Evolutionary conservation across 2,113 vertebrate genomes (phyloP).

Genomic region (Cryptomyrus ogoouensis): DNA sequence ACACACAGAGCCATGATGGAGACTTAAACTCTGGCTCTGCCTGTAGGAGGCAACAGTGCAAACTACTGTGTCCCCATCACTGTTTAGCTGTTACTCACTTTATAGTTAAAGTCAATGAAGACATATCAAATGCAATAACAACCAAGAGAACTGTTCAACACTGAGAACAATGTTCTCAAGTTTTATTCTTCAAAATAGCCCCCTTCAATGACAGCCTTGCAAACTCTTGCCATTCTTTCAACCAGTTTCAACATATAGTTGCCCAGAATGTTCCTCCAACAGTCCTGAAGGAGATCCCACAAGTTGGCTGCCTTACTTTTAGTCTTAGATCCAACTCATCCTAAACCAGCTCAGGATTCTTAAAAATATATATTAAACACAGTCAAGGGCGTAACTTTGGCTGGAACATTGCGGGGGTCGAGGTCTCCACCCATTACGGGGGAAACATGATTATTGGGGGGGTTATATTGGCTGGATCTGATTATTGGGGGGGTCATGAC

Average conservation of each 20-base stretch:
- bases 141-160: neutral
- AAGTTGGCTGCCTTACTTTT: neutral
- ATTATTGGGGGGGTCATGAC: no score
- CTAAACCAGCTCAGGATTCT: neutral
- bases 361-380: neutral
- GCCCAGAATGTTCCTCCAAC: neutral
- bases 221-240: neutral
- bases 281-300: neutral
- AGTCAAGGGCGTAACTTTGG: no score
- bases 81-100: neutral
- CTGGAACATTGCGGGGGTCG: no score
- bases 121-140: neutral
- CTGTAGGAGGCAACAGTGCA: no score
- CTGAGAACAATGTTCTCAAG: neutral
- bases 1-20: no score
- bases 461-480: no score
- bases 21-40: no score
- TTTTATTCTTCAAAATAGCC: neutral
- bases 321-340: neutral
- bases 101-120: neutral
- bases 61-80: no score
- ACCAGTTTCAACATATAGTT: neutral
- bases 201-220: neutral
- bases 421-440: no score
- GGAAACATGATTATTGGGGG: no score